Evolutionary conservation across 1,140 invertebrate species (phyloP), one percentile per base, ranked within the genome.

Genomic region (Diorhabda elongata): DNA sequence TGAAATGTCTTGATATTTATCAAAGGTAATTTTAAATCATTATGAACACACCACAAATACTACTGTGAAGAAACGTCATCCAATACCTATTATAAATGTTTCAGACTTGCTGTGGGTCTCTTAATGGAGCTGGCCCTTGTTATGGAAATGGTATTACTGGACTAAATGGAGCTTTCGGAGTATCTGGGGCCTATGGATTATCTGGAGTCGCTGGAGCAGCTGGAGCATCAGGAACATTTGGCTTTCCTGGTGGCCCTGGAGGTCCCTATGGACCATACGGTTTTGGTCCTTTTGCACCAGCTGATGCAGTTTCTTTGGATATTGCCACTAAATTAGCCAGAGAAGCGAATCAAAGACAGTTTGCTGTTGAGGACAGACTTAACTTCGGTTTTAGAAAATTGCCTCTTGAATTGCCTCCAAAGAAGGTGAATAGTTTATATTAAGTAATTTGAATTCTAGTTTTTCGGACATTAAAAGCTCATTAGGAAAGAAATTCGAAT

Each of bases 381-480:
- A 8, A 52, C 44, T 72, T 66, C 26, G 71, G 71, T 8, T 72
- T 72, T 61, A 72, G 61, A 42, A 72, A 72, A 44, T 45, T 72
- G 9, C 71, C 71, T n/a, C 43, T 64, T 7, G 71, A 70, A 66
- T 8, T 61, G 7, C 47, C 68, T 42, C 61, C 56, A 11, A 64
- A 58, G 57, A 64, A 58, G 57, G 64, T 66, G 44, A 66, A 56
- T 58, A 26, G 0, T 26, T 26, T 26, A 26, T 26, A 26, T 26
- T 26, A 26, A 26, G 26, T 26, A 26, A 26, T 26, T 26, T 26
- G 26, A 26, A 26, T 26, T 26, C 26, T 26, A 26, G 26, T 26
- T 26, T 26, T 26, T 26, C 1, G 26, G 26, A 26, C 26, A 26
- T 26, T 26, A 26, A 26, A 26, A 26, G 26, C 26, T 26, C 26